A percentile compares a stretch with the other conserved stretches of the same genome.
phyloP scores from a whole-genome alignment of 2,113 vertebrate species.

The Regulus satrapa region DNA sequence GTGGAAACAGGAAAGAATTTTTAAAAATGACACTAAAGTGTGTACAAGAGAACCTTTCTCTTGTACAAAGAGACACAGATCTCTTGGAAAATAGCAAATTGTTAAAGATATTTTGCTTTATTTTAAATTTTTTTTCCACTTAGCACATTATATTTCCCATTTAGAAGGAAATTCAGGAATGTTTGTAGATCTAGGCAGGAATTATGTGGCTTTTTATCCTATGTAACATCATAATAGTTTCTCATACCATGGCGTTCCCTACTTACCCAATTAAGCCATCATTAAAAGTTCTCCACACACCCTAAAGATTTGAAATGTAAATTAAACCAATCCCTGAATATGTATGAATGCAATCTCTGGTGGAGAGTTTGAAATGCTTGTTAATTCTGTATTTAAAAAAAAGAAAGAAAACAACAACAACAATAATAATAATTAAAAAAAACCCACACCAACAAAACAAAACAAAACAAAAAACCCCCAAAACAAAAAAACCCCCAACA shows the following conservation, averaged over 20 bases:
- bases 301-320: not conserved
- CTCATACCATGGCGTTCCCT: not conserved
- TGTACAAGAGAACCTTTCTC: not conserved
- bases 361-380: not conserved
- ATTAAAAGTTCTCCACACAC: not conserved
- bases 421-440: no score
- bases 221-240: accelerated
- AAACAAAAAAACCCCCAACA: accelerated
- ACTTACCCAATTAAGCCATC: not conserved
- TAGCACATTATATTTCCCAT: not conserved
- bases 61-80: no score
- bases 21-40: not conserved
- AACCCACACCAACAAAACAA: no score
- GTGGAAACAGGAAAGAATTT: not conserved
- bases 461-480: no score
- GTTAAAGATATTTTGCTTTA: not conserved
- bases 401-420: no score
- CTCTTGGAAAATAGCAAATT: not conserved
- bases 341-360: not conserved
- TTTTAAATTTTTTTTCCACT: not conserved
- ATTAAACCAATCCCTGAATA: not conserved
- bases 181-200: not conserved
- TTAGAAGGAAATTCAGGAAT: not conserved
- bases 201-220: not conserved
- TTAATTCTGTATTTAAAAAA: not conserved